Base-by-base conservation (phyloP, 2,797 vertebrate species). In the Centropyge bicolor region DNA sequence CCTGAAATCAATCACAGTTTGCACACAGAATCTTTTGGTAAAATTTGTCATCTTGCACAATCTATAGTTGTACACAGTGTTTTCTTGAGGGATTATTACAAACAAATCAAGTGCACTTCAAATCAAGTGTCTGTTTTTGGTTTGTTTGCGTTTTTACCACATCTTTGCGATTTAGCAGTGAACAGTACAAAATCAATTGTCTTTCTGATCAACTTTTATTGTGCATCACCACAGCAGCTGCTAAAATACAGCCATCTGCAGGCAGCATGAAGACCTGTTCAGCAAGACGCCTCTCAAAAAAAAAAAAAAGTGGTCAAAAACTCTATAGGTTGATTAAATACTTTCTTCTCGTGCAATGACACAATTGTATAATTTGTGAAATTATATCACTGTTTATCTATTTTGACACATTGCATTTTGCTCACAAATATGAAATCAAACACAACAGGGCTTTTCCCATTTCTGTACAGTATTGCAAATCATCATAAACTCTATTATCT, bases 401-500 rank as follows among this genome's bases (percentile, higher is more conserved):
- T 68, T 67, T 63, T 35, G 51, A 71, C 7, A 1, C 13, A 16
- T 40, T 72, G 43, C 56, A 51, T 72, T 70, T 77, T 52, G 38
- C 43, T 71, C 70, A 73, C n/a, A 67, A 51, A 55, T 36, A 78
- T 35, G 51, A 72, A 54, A 45, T 66, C 60, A 45, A 75, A 62
- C 45, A 66, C 52, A 78, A 88, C 19, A 51, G 80, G 22, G 27
- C 65, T 70, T 87, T 81, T 81, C 70, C 71, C 60, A 55, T 57
- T 67, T 41, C 57, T 22, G 36, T 60, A 35, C 63, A 6, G 19
- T n/a, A n/a, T 67, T 60, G 63, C 76, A 91, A 87, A 89, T 86
- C 72, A 71, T 81, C 72, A 20, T 80, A 78, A 86, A 84, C 70
- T 80, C 81, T 80, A 86, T 90, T 90, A 85, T 85, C 66, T 86